Percentiles rank a stretch among this genome's conserved stretches.
These are phyloP conservation scores for Amblyraja radiata DNA, from an alignment of 2,797 vertebrate genomes.

Conservation along the genomic window DNA sequence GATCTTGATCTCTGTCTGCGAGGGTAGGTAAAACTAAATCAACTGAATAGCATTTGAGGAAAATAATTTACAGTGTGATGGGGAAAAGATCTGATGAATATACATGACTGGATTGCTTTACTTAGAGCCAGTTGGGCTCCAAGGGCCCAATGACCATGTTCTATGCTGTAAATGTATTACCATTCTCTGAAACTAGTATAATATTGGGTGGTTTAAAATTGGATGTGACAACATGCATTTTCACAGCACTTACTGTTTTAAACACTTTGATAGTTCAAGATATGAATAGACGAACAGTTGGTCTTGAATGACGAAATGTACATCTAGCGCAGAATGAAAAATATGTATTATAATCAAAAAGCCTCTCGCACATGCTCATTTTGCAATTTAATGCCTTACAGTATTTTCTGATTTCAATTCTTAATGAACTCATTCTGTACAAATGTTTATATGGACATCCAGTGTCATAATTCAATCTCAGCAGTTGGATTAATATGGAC, in stretches of 20 bases:
- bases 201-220: background rate
- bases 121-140: too few species aligned
- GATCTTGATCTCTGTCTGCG: too few species aligned
- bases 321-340: background rate
- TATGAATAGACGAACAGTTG: background rate
- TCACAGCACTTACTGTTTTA: background rate
- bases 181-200: too few species aligned
- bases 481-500: background rate
- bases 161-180: too few species aligned
- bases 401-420: background rate
- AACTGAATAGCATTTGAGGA: too few species aligned
- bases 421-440: background rate
- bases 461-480: background rate
- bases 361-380: background rate
- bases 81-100: too few species aligned
- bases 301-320: background rate
- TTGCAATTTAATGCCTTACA: background rate
- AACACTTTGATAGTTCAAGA: background rate
- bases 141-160: too few species aligned
- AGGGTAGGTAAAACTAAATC: too few species aligned
- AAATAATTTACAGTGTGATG: too few species aligned
- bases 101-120: too few species aligned
- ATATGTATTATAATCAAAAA: background rate
- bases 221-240: background rate
- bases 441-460: background rate